Evolutionary conservation across 2,888 invertebrate species (phyloP), one percentile per base, ranked within the genome.

Genomic region (Teleogryllus oceanicus): DNA sequence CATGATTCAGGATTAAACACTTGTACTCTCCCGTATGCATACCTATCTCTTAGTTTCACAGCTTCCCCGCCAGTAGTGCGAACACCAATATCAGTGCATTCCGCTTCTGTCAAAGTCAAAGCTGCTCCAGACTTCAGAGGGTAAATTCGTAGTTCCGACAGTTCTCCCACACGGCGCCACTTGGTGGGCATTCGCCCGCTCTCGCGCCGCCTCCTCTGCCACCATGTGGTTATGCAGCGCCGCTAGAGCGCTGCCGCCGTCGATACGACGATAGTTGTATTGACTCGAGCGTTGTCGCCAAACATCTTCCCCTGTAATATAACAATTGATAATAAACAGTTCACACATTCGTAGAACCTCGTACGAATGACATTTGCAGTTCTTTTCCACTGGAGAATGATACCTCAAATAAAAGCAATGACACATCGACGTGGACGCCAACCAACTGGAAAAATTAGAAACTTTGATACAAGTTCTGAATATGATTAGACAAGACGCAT

Each of bases 51-150:
- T 12, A 80, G 74, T 18, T 50, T 8, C 16, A 18, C 21, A 16
- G n/a, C 74, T n/a, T 77, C 13, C 1, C 74, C 74, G 13, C 49
- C 78, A n/a, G 49, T 78, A 20, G 75, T 76, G 13, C n/a, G 77
- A 11, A 79, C 49, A 1, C 80, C 78, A 24, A 75, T 62, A 16
- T 80, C 77, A 24, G 79, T 74, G 18, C 79, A 79, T 10, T 18
- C 21, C 10, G 50, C 80, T 49, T 80, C 77, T n/a, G 77, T n/a
- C 11, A 79, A n/a, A 8, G 21, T 16, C 16, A 80, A 37, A 18
- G 77, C 77, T 0, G 49, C 16, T 11, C 79, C 80, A 11, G 80
- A 80, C 24, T 80, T 80, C 18, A 80, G 51, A 4, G 80, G 80
- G 24, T 77, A 80, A n/a, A 80, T n/a, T 16, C 21, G 13, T 21